Conservation (phyloP, 2,888 invertebrate species). For the Teleiodes luculella region DNA sequence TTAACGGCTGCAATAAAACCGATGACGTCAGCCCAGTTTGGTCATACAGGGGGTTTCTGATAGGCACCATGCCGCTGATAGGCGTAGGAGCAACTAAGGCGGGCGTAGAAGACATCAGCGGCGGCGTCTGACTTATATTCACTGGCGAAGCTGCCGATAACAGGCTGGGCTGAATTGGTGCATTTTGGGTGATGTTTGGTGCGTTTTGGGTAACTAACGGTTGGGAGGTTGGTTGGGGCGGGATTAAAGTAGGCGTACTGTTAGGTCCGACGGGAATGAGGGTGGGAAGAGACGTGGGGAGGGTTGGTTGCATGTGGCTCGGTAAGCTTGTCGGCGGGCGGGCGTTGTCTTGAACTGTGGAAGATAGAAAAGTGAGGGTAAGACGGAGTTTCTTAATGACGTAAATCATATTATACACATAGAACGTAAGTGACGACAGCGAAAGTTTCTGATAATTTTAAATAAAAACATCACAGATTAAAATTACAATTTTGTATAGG, state of each 20-base stretch:
- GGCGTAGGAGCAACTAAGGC: slow-evolving; percentile 49
- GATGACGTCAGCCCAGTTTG: slow-evolving; percentile 64
- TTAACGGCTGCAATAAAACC: slow-evolving; percentile 64
- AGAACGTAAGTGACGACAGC: no score
- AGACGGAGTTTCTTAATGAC: no score
- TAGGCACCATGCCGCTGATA: slow-evolving; percentile 64
- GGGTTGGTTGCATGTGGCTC: slow-evolving; percentile 47
- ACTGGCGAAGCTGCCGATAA: slow-evolving; percentile 40
- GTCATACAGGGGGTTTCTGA: slow-evolving; percentile 63
- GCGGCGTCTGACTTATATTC: slow-evolving; percentile 43
- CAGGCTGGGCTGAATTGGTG: neutral
- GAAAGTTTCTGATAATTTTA: no score
- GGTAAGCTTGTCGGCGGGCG: slow-evolving; percentile 41
- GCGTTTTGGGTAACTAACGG: slow-evolving; percentile 29
- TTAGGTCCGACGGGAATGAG: slow-evolving; percentile 49
- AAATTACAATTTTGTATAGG: no score
- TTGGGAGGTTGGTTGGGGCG: slow-evolving; percentile 30
- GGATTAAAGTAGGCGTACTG: slow-evolving; percentile 42
- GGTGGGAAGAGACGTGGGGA: slow-evolving; percentile 49
- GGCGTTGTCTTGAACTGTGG: slow-evolving; percentile 56
- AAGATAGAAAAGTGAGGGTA: neutral
- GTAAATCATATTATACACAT: no score
- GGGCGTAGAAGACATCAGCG: slow-evolving; percentile 34
- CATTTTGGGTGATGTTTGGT: slow-evolving; percentile 22
- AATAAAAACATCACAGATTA: no score